These are phyloP conservation scores for Myodes glareolus DNA, from an alignment of 2,113 vertebrate species.

Conservation along the genomic window DNA sequence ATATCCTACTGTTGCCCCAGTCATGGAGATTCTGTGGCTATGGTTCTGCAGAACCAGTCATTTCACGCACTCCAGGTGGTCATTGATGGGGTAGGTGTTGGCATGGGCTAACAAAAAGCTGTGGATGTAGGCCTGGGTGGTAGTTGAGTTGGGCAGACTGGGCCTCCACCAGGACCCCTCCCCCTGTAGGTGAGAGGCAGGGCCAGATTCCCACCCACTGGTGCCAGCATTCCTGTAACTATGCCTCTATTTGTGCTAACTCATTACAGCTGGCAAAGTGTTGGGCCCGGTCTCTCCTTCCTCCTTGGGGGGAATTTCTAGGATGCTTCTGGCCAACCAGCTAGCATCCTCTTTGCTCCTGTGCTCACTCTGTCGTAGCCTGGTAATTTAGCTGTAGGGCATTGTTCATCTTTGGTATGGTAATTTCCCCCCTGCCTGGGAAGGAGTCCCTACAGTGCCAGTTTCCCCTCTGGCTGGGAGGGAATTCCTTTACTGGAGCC, in stretches of 20 bases:
- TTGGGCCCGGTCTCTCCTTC: no score
- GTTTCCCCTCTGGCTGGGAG: no score
- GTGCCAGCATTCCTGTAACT: background rate
- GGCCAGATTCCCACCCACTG: background rate
- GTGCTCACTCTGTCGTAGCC: no score
- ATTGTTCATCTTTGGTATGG: no score
- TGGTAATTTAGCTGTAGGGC: no score
- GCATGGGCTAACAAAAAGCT: background rate
- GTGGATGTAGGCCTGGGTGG: background rate
- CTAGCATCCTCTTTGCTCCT: no score
- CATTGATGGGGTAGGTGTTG: background rate
- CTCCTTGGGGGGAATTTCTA: no score
- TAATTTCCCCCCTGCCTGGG: no score
- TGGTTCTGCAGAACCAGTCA: background rate
- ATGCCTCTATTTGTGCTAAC: background rate
- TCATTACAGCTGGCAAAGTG: background rate
- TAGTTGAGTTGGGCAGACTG: background rate
- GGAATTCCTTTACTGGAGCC: no score
- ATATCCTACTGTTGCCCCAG: background rate
- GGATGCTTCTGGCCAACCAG: no score
- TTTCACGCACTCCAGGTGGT: fast-evolving
- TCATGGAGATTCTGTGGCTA: background rate
- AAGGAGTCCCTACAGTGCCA: no score
- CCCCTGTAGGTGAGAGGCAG: background rate
- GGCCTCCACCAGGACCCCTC: background rate